Evolutionary conservation across 2,888 invertebrate species (phyloP), one percentile per base, ranked within the genome.

Genomic region (Galerucella pusilla): DNA sequence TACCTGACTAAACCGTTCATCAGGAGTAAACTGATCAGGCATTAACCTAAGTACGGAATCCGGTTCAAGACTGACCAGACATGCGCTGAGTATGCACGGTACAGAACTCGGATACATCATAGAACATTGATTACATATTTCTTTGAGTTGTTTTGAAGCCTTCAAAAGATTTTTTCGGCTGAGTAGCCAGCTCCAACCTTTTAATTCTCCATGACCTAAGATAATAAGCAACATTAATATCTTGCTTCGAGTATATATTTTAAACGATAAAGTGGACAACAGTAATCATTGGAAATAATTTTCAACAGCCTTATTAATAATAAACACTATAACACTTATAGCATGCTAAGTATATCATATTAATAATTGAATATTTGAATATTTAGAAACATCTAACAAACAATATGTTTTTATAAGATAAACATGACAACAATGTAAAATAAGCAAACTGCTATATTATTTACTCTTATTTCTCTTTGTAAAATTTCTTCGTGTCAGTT

Each of bases 21-120:
- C 97, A n/a, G 97, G 97, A 67, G 97, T 97, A 88, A 96, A 97
- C 84, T 96, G 95, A 89, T 97, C 97, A 20, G 97, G 94, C 96
- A 97, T 96, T 77, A 97, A 91, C 75, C 97, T 91, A 81, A 98
- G 91, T 81, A 93, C 93, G 35, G 92, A 90, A 75, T 87, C 87
- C 1, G 87, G 86, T 74, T 85, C 84, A 35, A 85, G 75, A 78
- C 97, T 97, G 63, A 99, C 97, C 73, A 99, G 91, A 88, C 99
- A 99, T n/a, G 99, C 99, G 80, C 97, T 97, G 80, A 99, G 90
- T 81, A 99, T 96, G 87, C 96, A 94, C 0, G 99, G 98, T 79
- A 93, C 94, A 79, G 94, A 94, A 77, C 91, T 90, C 14, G 95
- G 94, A 88, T 94, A 94, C 88, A 96, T 91, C 79, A 95, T 90